phyloP scores from a whole-genome alignment of 2,113 vertebrate genomes.

The Burhinus bistriatus region DNA sequence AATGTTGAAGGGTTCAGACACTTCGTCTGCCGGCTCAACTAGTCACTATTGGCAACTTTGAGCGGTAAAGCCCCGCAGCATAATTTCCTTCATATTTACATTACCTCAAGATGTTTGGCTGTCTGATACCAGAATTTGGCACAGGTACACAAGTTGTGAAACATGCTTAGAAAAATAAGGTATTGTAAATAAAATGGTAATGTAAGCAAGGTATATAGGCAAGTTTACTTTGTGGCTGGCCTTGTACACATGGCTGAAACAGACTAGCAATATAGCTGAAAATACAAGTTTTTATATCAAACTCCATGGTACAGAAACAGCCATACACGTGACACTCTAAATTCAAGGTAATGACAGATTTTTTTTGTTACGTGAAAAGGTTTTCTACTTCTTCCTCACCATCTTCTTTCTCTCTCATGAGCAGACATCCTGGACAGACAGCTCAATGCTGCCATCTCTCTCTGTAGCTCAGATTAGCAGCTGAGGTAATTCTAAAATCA shows the following conservation, averaged over 20 bases:
- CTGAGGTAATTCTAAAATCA: background rate
- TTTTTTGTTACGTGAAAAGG: background rate
- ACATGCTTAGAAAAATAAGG: background rate
- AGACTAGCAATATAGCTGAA: background rate
- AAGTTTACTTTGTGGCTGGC: background rate
- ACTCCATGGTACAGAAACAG: background rate
- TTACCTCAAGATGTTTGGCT: background rate
- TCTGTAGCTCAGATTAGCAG: slow-evolving; percentile 13
- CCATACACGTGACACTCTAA: background rate
- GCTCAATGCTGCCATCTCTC: slow-evolving; percentile 71
- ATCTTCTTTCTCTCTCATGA: background rate
- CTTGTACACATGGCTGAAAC: background rate
- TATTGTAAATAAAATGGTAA: background rate
- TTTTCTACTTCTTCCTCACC: background rate
- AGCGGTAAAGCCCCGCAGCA: background rate
- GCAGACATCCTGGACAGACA: background rate
- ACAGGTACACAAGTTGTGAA: background rate
- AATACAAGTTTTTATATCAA: background rate
- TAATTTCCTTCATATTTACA: background rate
- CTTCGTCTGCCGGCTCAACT: background rate
- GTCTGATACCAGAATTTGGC: background rate
- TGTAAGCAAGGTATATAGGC: background rate
- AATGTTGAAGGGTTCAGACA: background rate
- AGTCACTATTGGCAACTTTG: background rate
- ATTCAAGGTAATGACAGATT: background rate